These are phyloP conservation scores for Leptinotarsa haldemani DNA, from an alignment of 2,888 invertebrate species.

Conservation along the genomic window DNA sequence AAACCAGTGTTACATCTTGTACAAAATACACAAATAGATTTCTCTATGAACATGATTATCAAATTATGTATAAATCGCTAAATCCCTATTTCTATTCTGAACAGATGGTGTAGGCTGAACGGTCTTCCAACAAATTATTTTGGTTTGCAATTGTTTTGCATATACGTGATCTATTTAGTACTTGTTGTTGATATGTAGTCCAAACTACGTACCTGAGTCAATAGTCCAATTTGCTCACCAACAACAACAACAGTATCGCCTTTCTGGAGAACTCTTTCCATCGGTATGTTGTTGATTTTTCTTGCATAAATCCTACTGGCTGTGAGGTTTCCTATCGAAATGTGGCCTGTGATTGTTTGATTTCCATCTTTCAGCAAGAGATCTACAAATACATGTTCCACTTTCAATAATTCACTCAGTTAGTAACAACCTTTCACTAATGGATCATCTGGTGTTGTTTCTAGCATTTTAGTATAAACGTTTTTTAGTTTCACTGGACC, in stretches of 20 bases:
- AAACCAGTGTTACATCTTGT: not conserved
- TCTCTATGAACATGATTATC: not conserved
- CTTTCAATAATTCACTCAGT: slow-evolving; percentile 10
- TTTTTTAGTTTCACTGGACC: slow-evolving; percentile 49
- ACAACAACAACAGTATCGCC: slow-evolving; percentile 47
- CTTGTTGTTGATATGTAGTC: too few relatives aligned
- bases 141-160: too few relatives aligned
- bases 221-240: slow-evolving; percentile 37
- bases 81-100: too few relatives aligned
- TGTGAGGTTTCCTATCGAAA: slow-evolving; percentile 49
- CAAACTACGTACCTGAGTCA: slow-evolving; percentile 48
- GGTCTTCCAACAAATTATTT: too few relatives aligned
- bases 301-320: slow-evolving; percentile 46
- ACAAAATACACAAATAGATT: not conserved
- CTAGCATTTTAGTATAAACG: slow-evolving; percentile 45
- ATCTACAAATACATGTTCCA: slow-evolving; percentile 45
- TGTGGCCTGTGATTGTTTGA: slow-evolving; percentile 44
- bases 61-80: not conserved
- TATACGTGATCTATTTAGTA: too few relatives aligned
- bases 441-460: slow-evolving; percentile 42
- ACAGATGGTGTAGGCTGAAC: too few relatives aligned
- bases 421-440: slow-evolving; percentile 51
- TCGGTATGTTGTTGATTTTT: slow-evolving; percentile 53
- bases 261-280: slow-evolving; percentile 55
- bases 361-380: slow-evolving; percentile 47